Percentiles rank a stretch among this genome's conserved stretches.
phyloP scores from a whole-genome alignment of 2,888 invertebrate species.

The Choreutis nemorana region DNA sequence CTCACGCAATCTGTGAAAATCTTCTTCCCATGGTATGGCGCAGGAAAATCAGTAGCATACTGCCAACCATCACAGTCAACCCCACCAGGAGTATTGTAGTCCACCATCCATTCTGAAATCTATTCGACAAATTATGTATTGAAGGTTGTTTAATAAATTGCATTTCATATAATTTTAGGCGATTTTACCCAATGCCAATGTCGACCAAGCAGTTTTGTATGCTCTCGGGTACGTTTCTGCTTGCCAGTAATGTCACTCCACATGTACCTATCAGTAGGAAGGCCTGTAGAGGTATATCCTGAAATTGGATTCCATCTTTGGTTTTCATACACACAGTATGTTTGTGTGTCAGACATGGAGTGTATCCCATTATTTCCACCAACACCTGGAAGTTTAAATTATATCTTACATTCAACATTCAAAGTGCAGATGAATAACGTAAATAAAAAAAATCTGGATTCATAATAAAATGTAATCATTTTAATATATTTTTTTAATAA shows the following conservation, averaged over 20 bases:
- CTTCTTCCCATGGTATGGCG: slow-evolving; percentile 85
- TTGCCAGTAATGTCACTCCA: slow-evolving; percentile 92
- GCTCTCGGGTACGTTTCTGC: slow-evolving; percentile 84
- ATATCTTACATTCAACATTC: too few species aligned
- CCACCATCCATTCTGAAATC: slow-evolving; percentile 92
- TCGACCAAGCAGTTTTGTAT: slow-evolving; percentile 82
- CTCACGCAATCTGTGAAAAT: slow-evolving; percentile 90
- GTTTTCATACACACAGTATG: slow-evolving; percentile 91
- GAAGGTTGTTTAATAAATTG: background rate
- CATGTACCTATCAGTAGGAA: slow-evolving; percentile 88
- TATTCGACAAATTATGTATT: slow-evolving; percentile 18
- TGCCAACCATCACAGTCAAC: slow-evolving; percentile 95
- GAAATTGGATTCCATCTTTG: slow-evolving; percentile 94
- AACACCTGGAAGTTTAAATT: slow-evolving; percentile 27
- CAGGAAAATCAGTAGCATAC: slow-evolving; percentile 92
- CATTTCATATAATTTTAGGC: too few species aligned
- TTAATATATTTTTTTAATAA: too few species aligned
- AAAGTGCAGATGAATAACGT: too few species aligned
- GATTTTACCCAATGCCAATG: slow-evolving; percentile 86
- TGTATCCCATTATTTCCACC: slow-evolving; percentile 59
- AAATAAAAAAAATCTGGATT: too few species aligned
- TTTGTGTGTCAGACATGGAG: slow-evolving; percentile 84
- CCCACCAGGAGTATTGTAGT: slow-evolving; percentile 88
- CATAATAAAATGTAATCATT: too few species aligned
- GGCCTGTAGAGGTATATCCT: slow-evolving; percentile 85